These are phyloP conservation scores for Notechis scutatus DNA, from an alignment of 2,113 vertebrate species.

Conservation along the genomic window DNA sequence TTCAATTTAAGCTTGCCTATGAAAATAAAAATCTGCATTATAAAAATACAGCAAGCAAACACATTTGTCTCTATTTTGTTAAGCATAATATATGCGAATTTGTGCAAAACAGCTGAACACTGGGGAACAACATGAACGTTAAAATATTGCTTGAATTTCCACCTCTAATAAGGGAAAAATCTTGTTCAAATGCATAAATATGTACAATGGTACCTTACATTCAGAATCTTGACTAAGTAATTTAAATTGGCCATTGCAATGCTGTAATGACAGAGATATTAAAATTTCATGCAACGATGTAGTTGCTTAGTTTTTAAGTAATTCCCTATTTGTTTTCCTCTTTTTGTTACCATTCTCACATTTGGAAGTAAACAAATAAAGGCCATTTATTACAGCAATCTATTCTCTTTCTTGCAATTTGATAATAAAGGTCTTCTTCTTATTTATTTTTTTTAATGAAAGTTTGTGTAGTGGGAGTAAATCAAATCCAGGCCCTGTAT, in stretches of 20 bases:
- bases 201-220: neutral
- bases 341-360: neutral
- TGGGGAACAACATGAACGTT: neutral
- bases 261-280: neutral
- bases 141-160: neutral
- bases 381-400: neutral
- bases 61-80: neutral
- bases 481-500: neutral
- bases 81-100: constrained; percentile 9
- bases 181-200: constrained; percentile 13
- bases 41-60: neutral
- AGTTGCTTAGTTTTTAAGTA: neutral
- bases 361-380: neutral
- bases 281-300: neutral
- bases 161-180: neutral
- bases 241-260: constrained; percentile 9
- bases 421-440: neutral
- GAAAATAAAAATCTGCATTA: neutral
- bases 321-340: neutral
- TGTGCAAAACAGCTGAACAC: constrained; percentile 4
- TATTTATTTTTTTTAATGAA: neutral
- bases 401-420: neutral
- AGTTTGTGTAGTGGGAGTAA: neutral
- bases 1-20: rapidly evolving
- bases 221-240: constrained; percentile 4